Evolutionary conservation across 2,888 invertebrate genomes (phyloP).

Genomic region (Volucella bombylans): DNA sequence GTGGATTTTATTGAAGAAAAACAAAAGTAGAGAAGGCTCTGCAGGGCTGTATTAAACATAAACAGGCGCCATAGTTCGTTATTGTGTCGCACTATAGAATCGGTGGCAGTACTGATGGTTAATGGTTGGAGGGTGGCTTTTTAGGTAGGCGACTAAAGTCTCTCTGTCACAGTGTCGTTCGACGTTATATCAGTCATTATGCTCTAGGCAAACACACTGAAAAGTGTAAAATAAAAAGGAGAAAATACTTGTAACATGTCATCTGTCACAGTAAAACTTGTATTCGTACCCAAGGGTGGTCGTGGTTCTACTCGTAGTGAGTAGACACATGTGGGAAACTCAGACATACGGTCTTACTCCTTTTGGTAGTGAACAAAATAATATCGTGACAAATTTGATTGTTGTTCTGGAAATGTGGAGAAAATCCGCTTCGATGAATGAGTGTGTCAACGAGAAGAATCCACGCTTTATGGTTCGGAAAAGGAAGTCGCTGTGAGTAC

Average conservation of each 20-base stretch:
- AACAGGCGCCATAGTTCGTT: background rate
- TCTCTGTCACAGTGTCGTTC: slow-evolving; percentile 19
- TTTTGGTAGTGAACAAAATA: slow-evolving; percentile 6
- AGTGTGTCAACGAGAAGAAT: background rate
- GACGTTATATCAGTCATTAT: slow-evolving; percentile 16
- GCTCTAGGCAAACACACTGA: background rate
- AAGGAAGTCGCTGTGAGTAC: background rate
- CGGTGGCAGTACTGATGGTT: no score
- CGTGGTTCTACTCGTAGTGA: background rate
- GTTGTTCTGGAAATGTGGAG: background rate
- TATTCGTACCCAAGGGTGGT: background rate
- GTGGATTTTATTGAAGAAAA: background rate
- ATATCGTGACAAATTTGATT: slow-evolving; percentile 27
- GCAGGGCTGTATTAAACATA: background rate
- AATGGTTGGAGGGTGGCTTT: background rate
- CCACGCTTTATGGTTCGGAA: slow-evolving; percentile 11
- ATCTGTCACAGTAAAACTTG: slow-evolving; percentile 19
- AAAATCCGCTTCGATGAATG: slow-evolving; percentile 1
- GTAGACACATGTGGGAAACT: background rate
- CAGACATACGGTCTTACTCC: background rate
- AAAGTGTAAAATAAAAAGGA: background rate
- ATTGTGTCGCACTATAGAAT: background rate
- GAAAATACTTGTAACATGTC: slow-evolving; percentile 10
- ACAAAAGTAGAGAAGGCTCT: no score
- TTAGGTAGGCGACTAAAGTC: background rate